phyloP scores from a whole-genome alignment of 2,113 vertebrate genomes.

The Nibea albiflora region DNA sequence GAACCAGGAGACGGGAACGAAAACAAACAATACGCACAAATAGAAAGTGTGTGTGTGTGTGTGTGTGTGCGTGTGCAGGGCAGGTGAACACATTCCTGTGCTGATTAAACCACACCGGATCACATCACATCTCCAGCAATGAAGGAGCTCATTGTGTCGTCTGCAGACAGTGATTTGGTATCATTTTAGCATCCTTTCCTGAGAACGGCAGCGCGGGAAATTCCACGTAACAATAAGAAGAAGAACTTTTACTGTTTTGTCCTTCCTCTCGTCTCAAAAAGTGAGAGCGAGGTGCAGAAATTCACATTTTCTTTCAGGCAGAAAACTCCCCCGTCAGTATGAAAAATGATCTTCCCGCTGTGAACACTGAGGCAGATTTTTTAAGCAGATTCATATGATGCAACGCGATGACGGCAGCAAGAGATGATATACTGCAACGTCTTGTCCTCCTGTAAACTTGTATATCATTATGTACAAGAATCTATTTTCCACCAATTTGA shows the following conservation, averaged over 20 bases:
- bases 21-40: conserved; percentile 13
- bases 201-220: conserved; percentile 23
- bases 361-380: too few species aligned
- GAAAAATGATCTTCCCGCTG: too few species aligned
- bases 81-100: conserved; percentile 79
- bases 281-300: not conserved
- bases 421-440: too few species aligned
- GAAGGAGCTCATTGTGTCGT: conserved; percentile 77
- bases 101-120: conserved; percentile 76
- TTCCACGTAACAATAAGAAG: not conserved
- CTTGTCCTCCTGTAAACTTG: too few species aligned
- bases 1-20: not conserved
- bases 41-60: conserved; percentile 16
- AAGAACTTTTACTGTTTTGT: too few species aligned
- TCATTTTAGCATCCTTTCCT: conserved; percentile 49
- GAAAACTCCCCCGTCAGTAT: too few species aligned
- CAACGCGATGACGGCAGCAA: too few species aligned
- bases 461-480: too few species aligned
- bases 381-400: too few species aligned
- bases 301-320: too few species aligned
- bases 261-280: not conserved
- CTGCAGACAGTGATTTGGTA: conserved; percentile 52
- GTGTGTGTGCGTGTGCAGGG: conserved; percentile 3
- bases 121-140: conserved; percentile 71
- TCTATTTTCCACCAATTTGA: too few species aligned